These are phyloP conservation scores for Carassius auratus DNA, from an alignment of 2,113 vertebrate species.

Conservation along the genomic window DNA sequence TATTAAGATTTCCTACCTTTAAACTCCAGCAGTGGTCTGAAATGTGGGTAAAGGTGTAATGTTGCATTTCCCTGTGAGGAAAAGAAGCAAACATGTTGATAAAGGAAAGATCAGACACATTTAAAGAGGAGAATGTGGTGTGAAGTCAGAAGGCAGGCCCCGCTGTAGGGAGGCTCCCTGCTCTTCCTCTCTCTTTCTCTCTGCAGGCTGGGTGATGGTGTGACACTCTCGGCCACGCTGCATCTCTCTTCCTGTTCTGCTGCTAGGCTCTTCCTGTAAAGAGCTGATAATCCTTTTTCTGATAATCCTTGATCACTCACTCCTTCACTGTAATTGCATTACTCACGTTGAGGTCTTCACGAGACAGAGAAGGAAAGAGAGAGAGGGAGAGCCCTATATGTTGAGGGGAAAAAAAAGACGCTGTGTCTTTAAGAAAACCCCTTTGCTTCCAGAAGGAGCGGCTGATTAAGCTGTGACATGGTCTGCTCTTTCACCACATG, in stretches of 20 bases:
- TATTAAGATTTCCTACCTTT: slow-evolving; percentile 72
- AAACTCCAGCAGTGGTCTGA: slow-evolving; percentile 77
- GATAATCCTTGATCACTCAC: slow-evolving; percentile 38
- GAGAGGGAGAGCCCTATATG: slow-evolving; percentile 49
- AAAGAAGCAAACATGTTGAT: slow-evolving; percentile 25
- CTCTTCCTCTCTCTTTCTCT: slow-evolving; percentile 2
- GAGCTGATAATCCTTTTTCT: slow-evolving; percentile 57
- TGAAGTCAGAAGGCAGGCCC: slow-evolving; percentile 46
- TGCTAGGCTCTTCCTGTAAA: slow-evolving; percentile 55
- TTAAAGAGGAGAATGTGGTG: slow-evolving; percentile 3
- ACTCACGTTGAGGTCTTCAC: slow-evolving; percentile 65
- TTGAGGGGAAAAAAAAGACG: slow-evolving; percentile 23
- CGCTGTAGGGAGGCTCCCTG: slow-evolving; percentile 52
- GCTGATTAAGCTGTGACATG: slow-evolving; percentile 1
- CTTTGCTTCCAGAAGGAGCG: slow-evolving; percentile 24
- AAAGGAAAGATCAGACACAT: slow-evolving; percentile 6
- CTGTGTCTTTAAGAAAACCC: slow-evolving; percentile 47
- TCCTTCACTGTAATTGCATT: slow-evolving; percentile 66
- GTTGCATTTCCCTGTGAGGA: slow-evolving; percentile 77
- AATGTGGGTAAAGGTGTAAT: slow-evolving; percentile 80
- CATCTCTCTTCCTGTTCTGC: slow-evolving; percentile 54
- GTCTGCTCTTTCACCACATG: not conserved
- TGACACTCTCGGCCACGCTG: slow-evolving; percentile 51
- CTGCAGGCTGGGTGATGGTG: slow-evolving; percentile 35
- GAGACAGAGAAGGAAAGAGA: slow-evolving; percentile 40